Conservation (phyloP, 2,113 vertebrate species). For the Sciurus niger region DNA sequence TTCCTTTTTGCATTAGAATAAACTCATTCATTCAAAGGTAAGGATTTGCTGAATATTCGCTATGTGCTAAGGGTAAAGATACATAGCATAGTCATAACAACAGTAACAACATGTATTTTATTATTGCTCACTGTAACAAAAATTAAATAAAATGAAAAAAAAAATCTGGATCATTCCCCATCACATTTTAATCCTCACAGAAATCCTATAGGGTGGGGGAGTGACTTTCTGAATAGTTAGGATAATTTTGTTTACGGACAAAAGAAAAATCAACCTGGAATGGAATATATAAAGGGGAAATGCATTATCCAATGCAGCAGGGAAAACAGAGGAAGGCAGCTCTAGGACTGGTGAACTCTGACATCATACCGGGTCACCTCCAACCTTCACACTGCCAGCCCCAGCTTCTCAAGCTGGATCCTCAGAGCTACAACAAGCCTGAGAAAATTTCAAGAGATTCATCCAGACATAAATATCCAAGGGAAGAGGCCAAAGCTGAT, state of each 20-base stretch:
- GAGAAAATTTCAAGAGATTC: not conserved
- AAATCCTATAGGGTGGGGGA: not conserved
- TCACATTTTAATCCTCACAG: conserved; percentile 1
- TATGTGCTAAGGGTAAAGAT: not conserved
- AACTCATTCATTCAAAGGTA: not conserved
- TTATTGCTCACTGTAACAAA: not conserved
- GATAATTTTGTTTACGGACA: not conserved
- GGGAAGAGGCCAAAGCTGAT: not conserved
- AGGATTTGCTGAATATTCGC: not conserved
- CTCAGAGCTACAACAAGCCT: not conserved
- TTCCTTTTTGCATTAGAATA: not conserved
- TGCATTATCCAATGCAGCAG: not conserved
- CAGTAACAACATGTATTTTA: not conserved
- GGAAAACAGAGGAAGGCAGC: not conserved
- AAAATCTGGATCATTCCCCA: conserved; percentile 9
- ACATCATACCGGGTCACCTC: not conserved
- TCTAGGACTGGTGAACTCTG: not conserved
- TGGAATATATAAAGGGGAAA: not conserved
- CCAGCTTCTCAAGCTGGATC: not conserved
- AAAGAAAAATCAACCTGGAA: not conserved
- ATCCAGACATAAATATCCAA: not conserved
- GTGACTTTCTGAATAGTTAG: not conserved
- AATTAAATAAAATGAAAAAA: conserved; percentile 27
- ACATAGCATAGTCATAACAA: not conserved
- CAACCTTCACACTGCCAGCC: not conserved